These are phyloP conservation scores for Columba janthina DNA, from an alignment of 2,113 vertebrate species.

Conservation along the genomic window DNA sequence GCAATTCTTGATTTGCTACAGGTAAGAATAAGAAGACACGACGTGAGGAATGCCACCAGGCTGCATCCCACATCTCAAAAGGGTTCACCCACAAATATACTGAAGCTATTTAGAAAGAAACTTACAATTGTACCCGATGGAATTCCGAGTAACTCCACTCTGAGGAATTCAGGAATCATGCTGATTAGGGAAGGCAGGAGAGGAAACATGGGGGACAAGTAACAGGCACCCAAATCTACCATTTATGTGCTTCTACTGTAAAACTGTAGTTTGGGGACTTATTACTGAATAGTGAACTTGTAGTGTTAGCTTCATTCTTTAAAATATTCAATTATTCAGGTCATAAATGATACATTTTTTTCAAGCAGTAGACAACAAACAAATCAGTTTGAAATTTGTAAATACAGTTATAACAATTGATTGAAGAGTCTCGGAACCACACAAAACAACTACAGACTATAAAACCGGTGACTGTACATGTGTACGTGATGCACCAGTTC, in stretches of 20 bases:
- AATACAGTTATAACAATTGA: rapidly evolving
- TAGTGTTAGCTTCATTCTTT: not conserved
- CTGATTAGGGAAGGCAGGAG: not conserved
- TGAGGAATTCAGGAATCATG: not conserved
- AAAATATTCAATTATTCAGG: not conserved
- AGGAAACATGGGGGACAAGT: not conserved
- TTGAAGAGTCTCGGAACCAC: not conserved
- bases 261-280: not conserved
- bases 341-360: not conserved
- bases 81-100: not conserved
- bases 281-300: not conserved
- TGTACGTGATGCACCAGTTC: not conserved
- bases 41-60: not conserved
- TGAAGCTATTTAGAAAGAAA: not conserved
- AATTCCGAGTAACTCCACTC: not conserved
- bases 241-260: not conserved
- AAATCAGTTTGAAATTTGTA: not conserved
- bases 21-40: not conserved
- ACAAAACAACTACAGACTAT: not conserved
- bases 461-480: not conserved
- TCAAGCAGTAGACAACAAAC: not conserved
- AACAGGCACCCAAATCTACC: not conserved
- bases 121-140: not conserved
- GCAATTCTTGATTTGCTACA: not conserved
- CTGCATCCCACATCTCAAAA: not conserved